These are phyloP conservation scores for Osmerus eperlanus DNA, from an alignment of 2,113 vertebrate genomes.

Conservation along the genomic window DNA sequence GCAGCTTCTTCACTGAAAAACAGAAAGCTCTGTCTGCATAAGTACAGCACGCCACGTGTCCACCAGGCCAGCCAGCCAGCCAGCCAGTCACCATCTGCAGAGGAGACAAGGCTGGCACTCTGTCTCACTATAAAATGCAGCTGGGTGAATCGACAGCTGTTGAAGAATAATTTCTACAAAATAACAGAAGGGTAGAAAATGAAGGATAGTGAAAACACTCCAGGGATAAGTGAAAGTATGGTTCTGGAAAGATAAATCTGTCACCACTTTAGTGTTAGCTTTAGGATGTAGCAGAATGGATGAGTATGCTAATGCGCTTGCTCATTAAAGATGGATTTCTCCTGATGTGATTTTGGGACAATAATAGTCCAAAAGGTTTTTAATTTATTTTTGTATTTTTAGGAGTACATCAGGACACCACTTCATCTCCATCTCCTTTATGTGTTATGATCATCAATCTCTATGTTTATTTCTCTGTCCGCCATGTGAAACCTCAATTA, in stretches of 20 bases:
- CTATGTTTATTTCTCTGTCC: neutral
- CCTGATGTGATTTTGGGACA: conserved; percentile 30
- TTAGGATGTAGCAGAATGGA: conserved; percentile 45
- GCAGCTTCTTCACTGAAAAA: neutral
- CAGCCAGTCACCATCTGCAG: conserved; percentile 58
- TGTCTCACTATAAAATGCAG: conserved; percentile 52
- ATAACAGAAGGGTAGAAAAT: conserved; percentile 37
- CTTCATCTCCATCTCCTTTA: conserved; percentile 28
- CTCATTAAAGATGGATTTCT: conserved; percentile 47
- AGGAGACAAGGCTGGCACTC: conserved; percentile 56
- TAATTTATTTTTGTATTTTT: neutral
- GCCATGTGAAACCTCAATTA: neutral
- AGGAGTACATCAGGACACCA: conserved; percentile 9
- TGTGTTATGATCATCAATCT: neutral
- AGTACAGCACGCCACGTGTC: conserved; percentile 62
- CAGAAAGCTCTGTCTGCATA: conserved; percentile 17
- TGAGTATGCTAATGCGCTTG: conserved; percentile 34
- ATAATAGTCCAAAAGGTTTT: conserved; percentile 20
- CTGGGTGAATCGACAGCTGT: conserved; percentile 62
- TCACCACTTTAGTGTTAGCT: conserved; percentile 38
- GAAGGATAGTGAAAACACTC: conserved; percentile 34
- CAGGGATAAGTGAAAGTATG: conserved; percentile 33
- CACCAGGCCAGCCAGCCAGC: conserved; percentile 33
- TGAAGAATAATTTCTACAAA: conserved; percentile 48
- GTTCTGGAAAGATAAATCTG: conserved; percentile 57